Evolutionary conservation across 2,797 vertebrate genomes (phyloP).

Genomic region (Distichodus sexfasciatus): DNA sequence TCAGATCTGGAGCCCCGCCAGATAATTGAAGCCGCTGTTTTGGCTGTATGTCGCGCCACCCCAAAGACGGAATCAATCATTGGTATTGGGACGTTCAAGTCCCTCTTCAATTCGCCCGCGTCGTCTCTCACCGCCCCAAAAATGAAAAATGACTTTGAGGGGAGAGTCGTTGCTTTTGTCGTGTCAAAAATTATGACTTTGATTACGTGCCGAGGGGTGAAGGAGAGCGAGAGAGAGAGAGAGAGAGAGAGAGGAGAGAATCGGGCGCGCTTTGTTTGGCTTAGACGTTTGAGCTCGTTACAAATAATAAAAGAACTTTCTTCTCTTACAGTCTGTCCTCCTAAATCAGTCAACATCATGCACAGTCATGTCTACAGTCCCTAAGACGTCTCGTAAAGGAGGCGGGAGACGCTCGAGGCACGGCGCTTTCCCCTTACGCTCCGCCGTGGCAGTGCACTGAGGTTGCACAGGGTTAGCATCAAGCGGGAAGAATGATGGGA

Average conservation of each 20-base stretch:
- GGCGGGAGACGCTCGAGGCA: neutral
- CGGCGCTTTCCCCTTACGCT: neutral
- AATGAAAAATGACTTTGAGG: slow-evolving; percentile 36
- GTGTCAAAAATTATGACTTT: slow-evolving; percentile 26
- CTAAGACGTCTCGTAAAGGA: neutral
- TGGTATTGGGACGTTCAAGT: slow-evolving; percentile 58
- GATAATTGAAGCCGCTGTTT: slow-evolving; percentile 53
- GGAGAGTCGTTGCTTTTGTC: slow-evolving; percentile 9
- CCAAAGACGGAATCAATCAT: slow-evolving; percentile 44
- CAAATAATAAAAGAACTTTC: neutral
- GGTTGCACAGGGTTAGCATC: slow-evolving; percentile 16
- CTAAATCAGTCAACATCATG: neutral
- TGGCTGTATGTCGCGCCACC: slow-evolving; percentile 36
- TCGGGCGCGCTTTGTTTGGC: neutral
- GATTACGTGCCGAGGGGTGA: slow-evolving; percentile 12
- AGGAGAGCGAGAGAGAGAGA: neutral
- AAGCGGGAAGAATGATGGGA: neutral
- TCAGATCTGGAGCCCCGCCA: slow-evolving; percentile 62
- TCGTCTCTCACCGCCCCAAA: slow-evolving; percentile 48
- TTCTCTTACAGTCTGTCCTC: neutral
- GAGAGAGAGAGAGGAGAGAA: neutral
- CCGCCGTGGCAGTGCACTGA: slow-evolving; percentile 15
- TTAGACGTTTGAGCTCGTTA: neutral
- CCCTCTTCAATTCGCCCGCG: slow-evolving; percentile 54
- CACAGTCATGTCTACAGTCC: neutral